A percentile compares a stretch with the other conserved stretches of the same genome.
These are phyloP conservation scores for Montipora capitata DNA, from an alignment of 92 coral and sea anemone genomes.

Conservation along the genomic window DNA sequence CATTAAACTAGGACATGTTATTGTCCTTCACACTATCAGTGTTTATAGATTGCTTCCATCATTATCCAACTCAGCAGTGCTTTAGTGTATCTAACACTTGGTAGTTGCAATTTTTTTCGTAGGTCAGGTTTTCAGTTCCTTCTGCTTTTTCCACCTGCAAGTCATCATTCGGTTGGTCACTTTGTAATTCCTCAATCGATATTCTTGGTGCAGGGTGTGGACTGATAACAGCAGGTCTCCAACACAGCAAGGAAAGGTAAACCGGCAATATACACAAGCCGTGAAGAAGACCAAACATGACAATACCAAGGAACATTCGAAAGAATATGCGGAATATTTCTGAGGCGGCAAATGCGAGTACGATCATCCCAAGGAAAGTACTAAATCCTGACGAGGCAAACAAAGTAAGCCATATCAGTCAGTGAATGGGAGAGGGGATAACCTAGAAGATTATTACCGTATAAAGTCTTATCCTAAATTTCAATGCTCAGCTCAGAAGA, in stretches of 20 bases:
- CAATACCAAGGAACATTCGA: slow-evolving; percentile 83
- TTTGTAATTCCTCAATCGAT: no score
- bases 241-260: slow-evolving; percentile 71
- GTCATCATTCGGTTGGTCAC: background rate
- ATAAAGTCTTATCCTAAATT: no score
- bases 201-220: background rate
- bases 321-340: slow-evolving; percentile 83
- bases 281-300: slow-evolving; percentile 74
- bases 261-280: slow-evolving; percentile 84
- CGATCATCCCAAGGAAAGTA: slow-evolving; percentile 84
- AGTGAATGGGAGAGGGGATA: no score
- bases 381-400: slow-evolving; percentile 67
- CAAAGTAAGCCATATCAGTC: no score
- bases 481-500: no score
- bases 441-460: no score
- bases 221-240: slow-evolving; percentile 32
- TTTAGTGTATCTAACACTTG: no score
- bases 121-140: background rate
- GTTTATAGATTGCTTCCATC: no score
- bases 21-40: no score
- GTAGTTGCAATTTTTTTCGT: no score
- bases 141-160: background rate
- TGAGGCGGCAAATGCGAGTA: slow-evolving; percentile 78
- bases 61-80: no score
- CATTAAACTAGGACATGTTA: no score